Conservation (phyloP, 1,140 invertebrate species). For the Pachypsylla venusta region DNA sequence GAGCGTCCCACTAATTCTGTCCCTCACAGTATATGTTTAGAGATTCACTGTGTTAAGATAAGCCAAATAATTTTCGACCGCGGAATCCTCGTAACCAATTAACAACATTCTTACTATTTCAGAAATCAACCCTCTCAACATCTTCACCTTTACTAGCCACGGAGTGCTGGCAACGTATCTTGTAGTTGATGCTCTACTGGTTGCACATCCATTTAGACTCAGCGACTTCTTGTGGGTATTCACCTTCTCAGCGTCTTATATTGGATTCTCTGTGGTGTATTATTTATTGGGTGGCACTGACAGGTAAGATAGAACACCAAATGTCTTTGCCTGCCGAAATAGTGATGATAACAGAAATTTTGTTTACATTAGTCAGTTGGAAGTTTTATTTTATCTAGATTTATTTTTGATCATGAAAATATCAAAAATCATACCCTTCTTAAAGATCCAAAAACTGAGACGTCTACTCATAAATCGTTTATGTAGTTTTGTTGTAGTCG, state of each 20-base stretch:
- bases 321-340: no score
- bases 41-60: no score
- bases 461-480: background rate
- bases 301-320: background rate
- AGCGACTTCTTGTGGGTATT: slow-evolving; percentile 1
- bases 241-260: slow-evolving; percentile 1
- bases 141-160: slow-evolving; percentile 4
- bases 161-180: background rate
- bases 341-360: background rate
- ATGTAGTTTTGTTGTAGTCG: background rate
- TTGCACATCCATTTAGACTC: background rate
- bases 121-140: slow-evolving; percentile 9
- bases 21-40: no score
- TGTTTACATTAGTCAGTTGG: background rate
- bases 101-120: background rate
- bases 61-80: no score
- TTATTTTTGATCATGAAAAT: background rate
- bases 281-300: background rate
- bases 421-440: background rate
- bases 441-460: background rate
- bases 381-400: background rate
- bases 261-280: slow-evolving; percentile 2
- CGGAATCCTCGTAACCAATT: no score
- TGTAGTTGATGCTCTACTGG: background rate
- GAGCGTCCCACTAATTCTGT: no score